Conservation (phyloP, 2,888 invertebrate genomes). For the Tenthredo amoena region DNA sequence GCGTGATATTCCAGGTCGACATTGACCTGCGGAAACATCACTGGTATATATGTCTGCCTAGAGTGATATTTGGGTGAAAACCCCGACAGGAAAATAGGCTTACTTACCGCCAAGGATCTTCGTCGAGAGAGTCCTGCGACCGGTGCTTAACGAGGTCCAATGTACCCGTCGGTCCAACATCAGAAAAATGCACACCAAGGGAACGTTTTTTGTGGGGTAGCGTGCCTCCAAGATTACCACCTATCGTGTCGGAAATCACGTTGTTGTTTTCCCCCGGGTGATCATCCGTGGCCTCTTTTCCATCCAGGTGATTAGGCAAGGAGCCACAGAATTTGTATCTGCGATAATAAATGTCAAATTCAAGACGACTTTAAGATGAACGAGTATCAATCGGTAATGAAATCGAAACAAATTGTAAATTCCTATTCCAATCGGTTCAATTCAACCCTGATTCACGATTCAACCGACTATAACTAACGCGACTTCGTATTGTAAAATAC, state of each 20-base stretch:
- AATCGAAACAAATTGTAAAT: background rate
- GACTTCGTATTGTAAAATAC: background rate
- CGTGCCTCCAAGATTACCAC: slow-evolving; percentile 74
- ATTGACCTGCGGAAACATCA: slow-evolving; percentile 32
- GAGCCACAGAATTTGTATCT: slow-evolving; percentile 81
- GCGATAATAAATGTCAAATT: slow-evolving; percentile 46
- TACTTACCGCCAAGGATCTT: slow-evolving; percentile 75
- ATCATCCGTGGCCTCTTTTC: slow-evolving; percentile 80
- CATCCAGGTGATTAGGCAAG: slow-evolving; percentile 85
- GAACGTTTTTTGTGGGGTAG: slow-evolving; percentile 75
- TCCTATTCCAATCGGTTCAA: background rate
- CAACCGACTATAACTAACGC: background rate
- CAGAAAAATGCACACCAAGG: slow-evolving; percentile 71
- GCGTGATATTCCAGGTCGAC: slow-evolving; percentile 16
- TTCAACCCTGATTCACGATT: background rate
- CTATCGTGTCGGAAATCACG: slow-evolving; percentile 72
- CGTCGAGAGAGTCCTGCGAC: slow-evolving; percentile 74
- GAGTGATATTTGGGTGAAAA: slow-evolving; percentile 10
- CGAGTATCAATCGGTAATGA: background rate
- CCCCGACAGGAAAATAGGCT: background rate
- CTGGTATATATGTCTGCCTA: background rate
- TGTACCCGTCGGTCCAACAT: slow-evolving; percentile 68
- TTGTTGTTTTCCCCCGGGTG: slow-evolving; percentile 80
- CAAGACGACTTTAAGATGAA: background rate
- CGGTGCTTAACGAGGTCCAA: slow-evolving; percentile 73